phyloP scores from a whole-genome alignment of 1,140 invertebrate genomes.

The Drosophila watanabei region DNA sequence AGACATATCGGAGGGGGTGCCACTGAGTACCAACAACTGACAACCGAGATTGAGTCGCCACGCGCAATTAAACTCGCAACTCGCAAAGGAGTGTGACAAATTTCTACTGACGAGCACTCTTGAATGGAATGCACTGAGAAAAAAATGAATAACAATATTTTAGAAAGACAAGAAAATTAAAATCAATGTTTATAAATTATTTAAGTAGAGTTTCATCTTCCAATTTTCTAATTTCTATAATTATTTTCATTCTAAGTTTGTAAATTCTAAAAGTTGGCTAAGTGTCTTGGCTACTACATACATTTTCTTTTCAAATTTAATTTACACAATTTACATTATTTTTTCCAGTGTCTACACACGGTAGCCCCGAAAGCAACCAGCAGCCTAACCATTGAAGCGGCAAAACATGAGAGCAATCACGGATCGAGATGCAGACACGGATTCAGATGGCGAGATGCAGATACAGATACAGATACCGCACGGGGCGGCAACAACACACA shows the following conservation, averaged over 20 bases:
- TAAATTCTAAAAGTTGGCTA: too few relatives aligned
- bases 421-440: slow-evolving; percentile 68
- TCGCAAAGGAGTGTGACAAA: slow-evolving; percentile 66
- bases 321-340: too few relatives aligned
- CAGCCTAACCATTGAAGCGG: slow-evolving; percentile 70
- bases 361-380: slow-evolving; percentile 34
- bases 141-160: neutral
- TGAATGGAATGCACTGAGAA: slow-evolving; percentile 3
- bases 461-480: slow-evolving; percentile 59
- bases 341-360: slow-evolving; percentile 26
- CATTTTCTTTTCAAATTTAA: neutral
- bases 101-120: slow-evolving; percentile 61
- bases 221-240: neutral
- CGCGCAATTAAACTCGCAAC: slow-evolving; percentile 73
- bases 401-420: slow-evolving; percentile 82
- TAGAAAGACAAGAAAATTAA: neutral
- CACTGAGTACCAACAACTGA: slow-evolving; percentile 39
- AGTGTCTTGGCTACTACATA: too few relatives aligned
- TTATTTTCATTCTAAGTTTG: too few relatives aligned
- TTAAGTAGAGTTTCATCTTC: neutral
- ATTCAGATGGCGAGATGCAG: slow-evolving; percentile 58
- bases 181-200: neutral
- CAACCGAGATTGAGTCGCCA: slow-evolving; percentile 64
- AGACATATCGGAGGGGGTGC: neutral
- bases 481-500: slow-evolving; percentile 5